phyloP scores from a whole-genome alignment of 2,888 invertebrate genomes.

The Acheta domesticus region DNA sequence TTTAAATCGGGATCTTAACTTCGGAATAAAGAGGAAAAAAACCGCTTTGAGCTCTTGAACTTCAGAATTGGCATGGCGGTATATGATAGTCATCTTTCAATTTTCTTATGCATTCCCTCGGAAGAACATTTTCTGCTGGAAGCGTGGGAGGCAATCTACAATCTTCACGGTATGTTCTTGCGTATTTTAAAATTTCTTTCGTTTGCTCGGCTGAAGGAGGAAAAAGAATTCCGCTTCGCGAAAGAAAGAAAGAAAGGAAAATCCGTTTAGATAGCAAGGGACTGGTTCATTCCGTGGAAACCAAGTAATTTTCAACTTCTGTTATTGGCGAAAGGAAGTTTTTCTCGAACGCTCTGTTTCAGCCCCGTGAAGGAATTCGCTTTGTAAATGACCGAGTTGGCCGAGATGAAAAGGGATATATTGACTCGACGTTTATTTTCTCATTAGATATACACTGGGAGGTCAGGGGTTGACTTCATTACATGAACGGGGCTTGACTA shows the following conservation, averaged over 20 bases:
- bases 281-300: neutral
- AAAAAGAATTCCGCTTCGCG: neutral
- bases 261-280: neutral
- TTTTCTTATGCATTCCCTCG: constrained; percentile 18
- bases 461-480: too few species aligned
- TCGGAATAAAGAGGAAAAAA: neutral
- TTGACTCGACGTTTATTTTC: too few species aligned
- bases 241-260: neutral
- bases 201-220: neutral
- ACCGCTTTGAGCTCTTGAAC: neutral
- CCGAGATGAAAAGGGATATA: too few species aligned
- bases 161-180: neutral
- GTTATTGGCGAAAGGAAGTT: neutral
- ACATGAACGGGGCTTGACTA: too few species aligned
- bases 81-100: constrained; percentile 4
- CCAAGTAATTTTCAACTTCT: neutral
- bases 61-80: neutral
- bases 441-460: too few species aligned
- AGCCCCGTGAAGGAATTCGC: too few species aligned
- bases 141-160: neutral
- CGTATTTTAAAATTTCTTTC: constrained; percentile 1
- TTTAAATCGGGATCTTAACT: neutral
- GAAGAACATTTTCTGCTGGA: neutral
- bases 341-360: too few species aligned
- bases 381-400: too few species aligned